These are phyloP conservation scores for Cheiracanthium punctorium DNA, from an alignment of 2,888 invertebrate species.

Conservation along the genomic window DNA sequence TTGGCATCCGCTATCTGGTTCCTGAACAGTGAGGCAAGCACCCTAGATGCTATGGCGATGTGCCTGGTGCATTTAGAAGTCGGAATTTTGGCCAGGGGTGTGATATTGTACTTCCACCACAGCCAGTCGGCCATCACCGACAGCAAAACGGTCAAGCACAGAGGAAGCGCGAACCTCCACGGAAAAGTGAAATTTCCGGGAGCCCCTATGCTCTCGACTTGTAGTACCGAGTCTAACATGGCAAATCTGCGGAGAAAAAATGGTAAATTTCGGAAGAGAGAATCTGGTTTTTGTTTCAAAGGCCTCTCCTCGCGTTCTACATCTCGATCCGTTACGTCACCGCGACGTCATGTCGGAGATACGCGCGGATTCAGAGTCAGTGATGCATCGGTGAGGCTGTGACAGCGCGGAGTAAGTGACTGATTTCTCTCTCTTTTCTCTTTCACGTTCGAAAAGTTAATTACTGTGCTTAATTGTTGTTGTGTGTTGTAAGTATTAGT, in stretches of 20 bases:
- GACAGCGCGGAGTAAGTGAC: too few relatives aligned
- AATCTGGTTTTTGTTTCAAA: conserved; percentile 48
- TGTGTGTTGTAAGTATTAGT: too few relatives aligned
- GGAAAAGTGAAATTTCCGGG: neutral
- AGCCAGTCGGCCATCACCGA: conserved; percentile 16
- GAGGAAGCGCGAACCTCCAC: conserved; percentile 11
- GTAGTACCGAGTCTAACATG: conserved; percentile 22
- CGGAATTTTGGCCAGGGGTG: conserved; percentile 25
- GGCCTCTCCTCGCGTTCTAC: conserved; percentile 29
- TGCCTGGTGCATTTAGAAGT: conserved; percentile 34
- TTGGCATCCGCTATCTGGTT: conserved; percentile 51
- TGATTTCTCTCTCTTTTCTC: too few relatives aligned
- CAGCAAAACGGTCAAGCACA: neutral
- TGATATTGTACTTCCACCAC: conserved; percentile 52
- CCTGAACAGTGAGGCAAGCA: conserved; percentile 41
- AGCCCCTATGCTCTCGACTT: conserved; percentile 9
- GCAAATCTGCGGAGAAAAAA: neutral
- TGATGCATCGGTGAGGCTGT: too few relatives aligned
- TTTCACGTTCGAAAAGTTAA: too few relatives aligned
- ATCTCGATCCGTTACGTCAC: conserved; percentile 27
- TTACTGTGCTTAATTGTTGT: too few relatives aligned
- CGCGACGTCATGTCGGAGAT: neutral
- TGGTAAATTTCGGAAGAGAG: neutral
- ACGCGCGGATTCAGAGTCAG: neutral
- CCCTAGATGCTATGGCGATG: conserved; percentile 11